Evolutionary conservation across 2,113 vertebrate species (phyloP).

Genomic region (Toxotes chatareus): DNA sequence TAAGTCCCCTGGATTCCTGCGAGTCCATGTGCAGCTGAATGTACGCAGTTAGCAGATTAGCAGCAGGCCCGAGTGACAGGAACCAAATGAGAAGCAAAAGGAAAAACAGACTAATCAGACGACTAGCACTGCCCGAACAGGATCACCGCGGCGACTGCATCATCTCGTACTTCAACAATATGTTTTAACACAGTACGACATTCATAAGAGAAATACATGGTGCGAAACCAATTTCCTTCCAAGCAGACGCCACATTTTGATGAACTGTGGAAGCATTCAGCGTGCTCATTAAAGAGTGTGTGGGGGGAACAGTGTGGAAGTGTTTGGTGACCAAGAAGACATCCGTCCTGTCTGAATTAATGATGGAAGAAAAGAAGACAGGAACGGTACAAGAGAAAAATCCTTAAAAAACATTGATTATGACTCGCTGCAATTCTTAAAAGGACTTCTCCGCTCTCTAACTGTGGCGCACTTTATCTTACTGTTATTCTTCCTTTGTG

Average conservation of each 20-base stretch:
- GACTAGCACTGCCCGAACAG: background rate
- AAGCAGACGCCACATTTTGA: background rate
- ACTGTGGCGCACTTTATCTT: too few species aligned
- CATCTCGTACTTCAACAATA: background rate
- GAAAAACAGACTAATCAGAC: conserved; percentile 14
- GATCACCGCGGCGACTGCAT: background rate
- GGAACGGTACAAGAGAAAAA: too few species aligned
- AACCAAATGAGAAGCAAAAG: conserved; percentile 11
- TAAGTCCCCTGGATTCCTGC: background rate
- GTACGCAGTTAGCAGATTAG: conserved; percentile 33
- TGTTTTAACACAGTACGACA: background rate
- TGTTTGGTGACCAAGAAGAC: too few species aligned
- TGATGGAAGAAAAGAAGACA: too few species aligned
- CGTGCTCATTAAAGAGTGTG: too few species aligned
- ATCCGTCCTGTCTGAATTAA: too few species aligned
- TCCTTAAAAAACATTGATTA: too few species aligned
- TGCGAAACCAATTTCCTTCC: background rate
- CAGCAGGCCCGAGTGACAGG: conserved; percentile 8
- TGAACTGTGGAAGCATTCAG: background rate
- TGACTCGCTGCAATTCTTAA: too few species aligned
- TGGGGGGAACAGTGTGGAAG: too few species aligned
- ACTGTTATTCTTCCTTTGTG: too few species aligned
- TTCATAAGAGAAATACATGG: background rate
- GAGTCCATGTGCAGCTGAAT: background rate
- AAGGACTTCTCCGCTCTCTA: too few species aligned